Conservation (phyloP, 2,797 vertebrate species). For the Hydrocynus forskahlii region DNA sequence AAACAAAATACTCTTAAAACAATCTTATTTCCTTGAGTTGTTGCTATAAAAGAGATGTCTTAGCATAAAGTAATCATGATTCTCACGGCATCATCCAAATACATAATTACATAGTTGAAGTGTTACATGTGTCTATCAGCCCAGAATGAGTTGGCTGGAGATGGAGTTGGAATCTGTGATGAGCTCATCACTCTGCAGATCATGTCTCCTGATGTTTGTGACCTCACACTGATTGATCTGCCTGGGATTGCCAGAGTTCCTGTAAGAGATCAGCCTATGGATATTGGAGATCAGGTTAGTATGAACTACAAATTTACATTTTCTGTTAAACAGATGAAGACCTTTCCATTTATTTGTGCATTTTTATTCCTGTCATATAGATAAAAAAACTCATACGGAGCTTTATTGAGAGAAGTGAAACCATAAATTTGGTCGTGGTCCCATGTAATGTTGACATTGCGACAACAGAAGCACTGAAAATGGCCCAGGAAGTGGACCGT, state of each 20-base stretch:
- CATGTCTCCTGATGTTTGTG: slow-evolving; percentile 70
- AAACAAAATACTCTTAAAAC: background rate
- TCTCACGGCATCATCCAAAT: no score
- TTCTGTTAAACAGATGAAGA: background rate
- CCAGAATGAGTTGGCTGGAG: slow-evolving; percentile 53
- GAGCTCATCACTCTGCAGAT: slow-evolving; percentile 77
- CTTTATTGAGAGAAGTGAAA: slow-evolving; percentile 74
- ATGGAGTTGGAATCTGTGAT: slow-evolving; percentile 64
- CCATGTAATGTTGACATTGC: slow-evolving; percentile 84
- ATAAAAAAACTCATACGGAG: slow-evolving; percentile 73
- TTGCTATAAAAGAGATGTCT: background rate
- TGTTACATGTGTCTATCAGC: slow-evolving; percentile 30
- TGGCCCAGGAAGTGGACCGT: slow-evolving; percentile 61
- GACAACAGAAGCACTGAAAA: slow-evolving; percentile 51
- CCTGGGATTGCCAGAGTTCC: slow-evolving; percentile 80
- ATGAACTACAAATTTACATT: background rate
- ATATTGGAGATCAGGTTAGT: slow-evolving; percentile 74
- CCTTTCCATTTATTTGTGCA: background rate
- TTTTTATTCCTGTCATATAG: slow-evolving; percentile 55
- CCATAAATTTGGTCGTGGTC: slow-evolving; percentile 81
- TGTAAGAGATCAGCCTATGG: slow-evolving; percentile 71
- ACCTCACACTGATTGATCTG: slow-evolving; percentile 81
- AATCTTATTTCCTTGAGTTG: background rate
- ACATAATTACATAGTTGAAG: background rate
- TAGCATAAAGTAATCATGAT: no score